A percentile compares a stretch with the other conserved stretches of the same genome.
phyloP scores from a whole-genome alignment of 2,113 vertebrate genomes.

The Cheilinus undulatus region DNA sequence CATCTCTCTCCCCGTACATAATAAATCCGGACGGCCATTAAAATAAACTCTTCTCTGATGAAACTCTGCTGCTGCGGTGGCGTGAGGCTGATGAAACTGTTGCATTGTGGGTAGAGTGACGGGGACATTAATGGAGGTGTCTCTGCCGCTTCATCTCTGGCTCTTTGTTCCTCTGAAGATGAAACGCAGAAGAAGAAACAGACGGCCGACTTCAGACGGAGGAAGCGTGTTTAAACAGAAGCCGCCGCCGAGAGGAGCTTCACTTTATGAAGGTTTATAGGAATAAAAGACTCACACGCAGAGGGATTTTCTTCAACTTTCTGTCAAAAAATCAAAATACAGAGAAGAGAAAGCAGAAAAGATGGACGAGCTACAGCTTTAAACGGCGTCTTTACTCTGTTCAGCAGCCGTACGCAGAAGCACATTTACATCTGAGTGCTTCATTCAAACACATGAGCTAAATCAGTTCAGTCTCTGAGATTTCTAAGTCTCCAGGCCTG shows the following conservation, averaged over 20 bases:
- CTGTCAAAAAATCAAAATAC: not conserved
- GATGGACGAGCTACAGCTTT: not conserved
- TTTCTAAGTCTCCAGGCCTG: no score
- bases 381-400: no score
- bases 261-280: not conserved
- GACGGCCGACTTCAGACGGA: not conserved
- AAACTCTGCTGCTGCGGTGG: not conserved
- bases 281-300: not conserved
- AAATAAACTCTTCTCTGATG: constrained; percentile 16
- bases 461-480: no score
- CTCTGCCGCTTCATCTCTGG: constrained; percentile 13
- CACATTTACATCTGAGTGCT: no score
- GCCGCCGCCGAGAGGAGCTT: not conserved
- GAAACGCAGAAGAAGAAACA: constrained; percentile 17
- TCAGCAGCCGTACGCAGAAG: no score
- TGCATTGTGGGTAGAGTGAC: constrained; percentile 45
- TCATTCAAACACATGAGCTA: no score
- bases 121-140: constrained; percentile 1
- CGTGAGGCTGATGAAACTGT: constrained; percentile 50
- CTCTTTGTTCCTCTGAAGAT: constrained; percentile 35
- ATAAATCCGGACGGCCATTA: constrained; percentile 10
- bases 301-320: not conserved
- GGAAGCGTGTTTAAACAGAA: not conserved
- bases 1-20: not conserved
- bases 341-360: not conserved